Evolutionary conservation across 2,797 vertebrate species (phyloP), one percentile per base, ranked within the genome.

Genomic region (Cichlasoma orientale): DNA sequence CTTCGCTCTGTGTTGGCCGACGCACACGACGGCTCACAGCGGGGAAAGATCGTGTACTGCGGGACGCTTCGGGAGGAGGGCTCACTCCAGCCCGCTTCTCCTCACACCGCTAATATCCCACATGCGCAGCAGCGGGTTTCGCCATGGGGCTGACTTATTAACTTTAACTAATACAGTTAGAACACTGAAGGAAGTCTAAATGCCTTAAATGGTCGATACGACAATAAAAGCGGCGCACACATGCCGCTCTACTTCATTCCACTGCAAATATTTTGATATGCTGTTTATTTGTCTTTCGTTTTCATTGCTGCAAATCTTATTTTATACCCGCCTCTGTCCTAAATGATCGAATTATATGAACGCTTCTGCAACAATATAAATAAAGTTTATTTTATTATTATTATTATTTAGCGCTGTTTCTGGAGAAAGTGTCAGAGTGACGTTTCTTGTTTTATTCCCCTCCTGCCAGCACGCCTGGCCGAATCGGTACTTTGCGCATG

Each of bases 1-100:
- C 70, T 63, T 81, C 38, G 68, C 57, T 71, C 29, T 59, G 69
- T 29, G 59, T 56, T 82, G 66, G 19, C 56, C 50, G 79, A 86
- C 59, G 18, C 36, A 78, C 82, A 86, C 59, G 52, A 85, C 82
- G 31, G 70, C 16, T 80, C 84, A 71, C 88, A 73, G 78, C 75
- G 38, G 71, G 19, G 85, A 44, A 23, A 93, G 93, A 92, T 92
- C 85, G 72, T 74, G 47, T 72, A 4, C 0, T 2, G 2, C 0
- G 3, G 0, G 33, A 50, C 5, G 7, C 3, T 3, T 7, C 0
- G 0, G 0, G 1, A 0, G 0, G 86, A 90, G n/a, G 8, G 0
- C 50, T 74, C 75, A 86, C 90, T 89, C 78, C 9, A 21, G 14
- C 23, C 18, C 18, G 50, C 2, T 0, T 19, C 68, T 66, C 74